These are phyloP conservation scores for Habropoda laboriosa DNA, from an alignment of 1,140 invertebrate species.

Conservation along the genomic window DNA sequence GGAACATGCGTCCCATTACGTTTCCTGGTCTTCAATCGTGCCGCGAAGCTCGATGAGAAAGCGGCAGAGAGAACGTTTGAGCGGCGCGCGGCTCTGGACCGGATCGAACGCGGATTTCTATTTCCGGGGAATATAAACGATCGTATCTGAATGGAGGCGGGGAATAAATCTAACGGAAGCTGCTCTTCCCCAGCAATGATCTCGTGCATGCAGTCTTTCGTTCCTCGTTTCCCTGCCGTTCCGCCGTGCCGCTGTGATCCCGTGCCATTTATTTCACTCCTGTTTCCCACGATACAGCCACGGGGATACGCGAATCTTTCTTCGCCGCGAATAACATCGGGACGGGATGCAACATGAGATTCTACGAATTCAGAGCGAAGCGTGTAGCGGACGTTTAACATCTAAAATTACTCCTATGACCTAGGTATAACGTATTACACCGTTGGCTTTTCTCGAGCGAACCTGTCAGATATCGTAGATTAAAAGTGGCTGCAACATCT, in stretches of 20 bases:
- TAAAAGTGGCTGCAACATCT: too few species aligned
- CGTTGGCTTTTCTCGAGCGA: too few species aligned
- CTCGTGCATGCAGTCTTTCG: conserved; percentile 51
- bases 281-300: conserved; percentile 50
- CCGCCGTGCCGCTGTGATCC: conserved; percentile 34
- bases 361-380: neutral
- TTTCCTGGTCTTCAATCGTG: conserved; percentile 1
- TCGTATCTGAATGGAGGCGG: conserved; percentile 69
- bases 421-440: too few species aligned
- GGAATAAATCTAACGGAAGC: conserved; percentile 75
- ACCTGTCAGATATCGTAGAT: too few species aligned
- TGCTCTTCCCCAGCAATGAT: conserved; percentile 73
- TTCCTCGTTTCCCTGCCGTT: conserved; percentile 45
- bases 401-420: too few species aligned
- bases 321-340: neutral
- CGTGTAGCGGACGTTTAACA: too few species aligned
- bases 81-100: neutral
- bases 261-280: conserved; percentile 60
- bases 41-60: neutral
- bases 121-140: conserved; percentile 75
- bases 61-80: conserved; percentile 8
- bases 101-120: conserved; percentile 67
- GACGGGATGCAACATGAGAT: neutral
- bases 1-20: neutral
- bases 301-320: conserved; percentile 35